These are phyloP conservation scores for Orestias chungarensis DNA, from an alignment of 2,797 vertebrate genomes.

Conservation along the genomic window DNA sequence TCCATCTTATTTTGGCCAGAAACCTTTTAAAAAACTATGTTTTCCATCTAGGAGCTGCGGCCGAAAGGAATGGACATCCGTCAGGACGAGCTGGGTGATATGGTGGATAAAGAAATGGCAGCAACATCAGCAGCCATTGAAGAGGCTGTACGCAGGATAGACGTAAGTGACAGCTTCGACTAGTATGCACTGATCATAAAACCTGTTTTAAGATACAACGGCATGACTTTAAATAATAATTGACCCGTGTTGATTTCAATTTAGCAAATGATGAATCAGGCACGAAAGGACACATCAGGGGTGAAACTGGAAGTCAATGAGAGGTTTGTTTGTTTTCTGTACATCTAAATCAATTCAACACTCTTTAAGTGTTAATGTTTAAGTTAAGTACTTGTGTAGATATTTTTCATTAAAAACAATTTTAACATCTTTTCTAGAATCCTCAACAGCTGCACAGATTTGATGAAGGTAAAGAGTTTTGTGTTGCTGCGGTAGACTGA, in stretches of 20 bases:
- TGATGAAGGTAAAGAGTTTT: slow-evolving; percentile 92
- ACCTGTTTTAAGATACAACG: accelerated
- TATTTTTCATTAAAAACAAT: background rate
- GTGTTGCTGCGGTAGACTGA: background rate
- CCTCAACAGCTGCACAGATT: slow-evolving; percentile 91
- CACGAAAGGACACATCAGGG: slow-evolving; percentile 88
- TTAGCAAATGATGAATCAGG: slow-evolving; percentile 98
- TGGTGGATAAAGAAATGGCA: slow-evolving; percentile 99
- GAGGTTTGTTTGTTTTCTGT: slow-evolving; percentile 81
- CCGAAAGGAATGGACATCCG: slow-evolving; percentile 91
- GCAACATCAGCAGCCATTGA: slow-evolving; percentile 93
- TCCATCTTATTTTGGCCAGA: background rate
- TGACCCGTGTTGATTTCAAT: slow-evolving; percentile 1
- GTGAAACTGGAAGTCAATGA: slow-evolving; percentile 96
- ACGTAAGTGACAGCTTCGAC: slow-evolving; percentile 77
- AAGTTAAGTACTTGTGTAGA: background rate
- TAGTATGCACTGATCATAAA: background rate
- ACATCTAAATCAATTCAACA: background rate
- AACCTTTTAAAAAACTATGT: background rate
- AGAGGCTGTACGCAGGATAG: slow-evolving; percentile 92
- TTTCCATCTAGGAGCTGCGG: slow-evolving; percentile 85
- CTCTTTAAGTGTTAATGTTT: background rate
- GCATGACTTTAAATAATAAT: slow-evolving; percentile 7
- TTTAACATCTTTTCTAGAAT: slow-evolving; percentile 80
- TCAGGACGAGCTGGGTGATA: slow-evolving; percentile 93